Evolutionary conservation across 1,140 invertebrate genomes (phyloP), one percentile per base, ranked within the genome.

Genomic region (Rhagoletis pomonella): DNA sequence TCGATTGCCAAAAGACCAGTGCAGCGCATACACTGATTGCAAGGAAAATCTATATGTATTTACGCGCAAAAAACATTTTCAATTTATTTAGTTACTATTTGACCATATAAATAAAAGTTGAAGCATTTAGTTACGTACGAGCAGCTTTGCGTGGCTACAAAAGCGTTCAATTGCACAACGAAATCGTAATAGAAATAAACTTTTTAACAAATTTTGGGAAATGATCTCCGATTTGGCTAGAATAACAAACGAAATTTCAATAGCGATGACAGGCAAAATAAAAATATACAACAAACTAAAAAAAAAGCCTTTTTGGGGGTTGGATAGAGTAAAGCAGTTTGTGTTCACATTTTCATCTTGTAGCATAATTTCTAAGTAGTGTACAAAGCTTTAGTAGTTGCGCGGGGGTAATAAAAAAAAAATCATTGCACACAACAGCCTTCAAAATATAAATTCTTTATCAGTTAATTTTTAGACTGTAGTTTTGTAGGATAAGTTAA

Each of bases 371-470:
- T 47, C 67, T 59, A 59, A n/a, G 50, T 84, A 14, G 17, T 85
- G n/a, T n/a, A n/a, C 55, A n/a, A 85, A 85, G 42, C 14, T 85
- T 85, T 62, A 29, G 84, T 85, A 85, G n/a, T n/a, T n/a, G 10
- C 73, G 73, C 73, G 17, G 44, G 50, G 47, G 47, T n/a, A 19
- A 19, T 17, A 62, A 39, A 39, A 58, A 85, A 86, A 86, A 86
- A 86, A 86, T 86, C 85, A 67, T 86, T 86, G 85, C 85, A 86
- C 85, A 86, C 85, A 86, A 67, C 85, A 86, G 85, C 84, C 58
- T 85, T 62, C 39, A 69, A 85, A 85, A 85, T 19, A 55, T 81
- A 81, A 81, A 50, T 77, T 77, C n/a, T 2, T 50, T 47, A n/a
- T n/a, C 39, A 4, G 14, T 14, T n/a, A n/a, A 42, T 81, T 55